Base-by-base conservation (phyloP, 2,888 invertebrate genomes). In the Epirrhoe tristata region DNA sequence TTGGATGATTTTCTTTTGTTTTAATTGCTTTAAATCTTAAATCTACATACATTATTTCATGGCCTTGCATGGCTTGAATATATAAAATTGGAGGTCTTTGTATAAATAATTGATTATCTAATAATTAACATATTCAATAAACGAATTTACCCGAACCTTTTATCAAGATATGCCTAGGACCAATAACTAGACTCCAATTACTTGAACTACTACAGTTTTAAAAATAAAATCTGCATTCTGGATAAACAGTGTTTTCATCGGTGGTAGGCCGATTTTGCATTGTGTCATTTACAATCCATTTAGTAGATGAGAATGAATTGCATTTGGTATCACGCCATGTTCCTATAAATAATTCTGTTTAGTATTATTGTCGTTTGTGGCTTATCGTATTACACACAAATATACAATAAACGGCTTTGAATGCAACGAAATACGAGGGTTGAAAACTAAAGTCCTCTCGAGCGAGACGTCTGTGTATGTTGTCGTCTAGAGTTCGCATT, bases 261-360 rank as follows among this genome's bases (percentile, higher is more conserved):
- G 57, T 56, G 61, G 57, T 56, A 51, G 54, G 55, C 58, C 58
- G 73, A 76, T 75, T 63, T 57, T 65, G 66, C 74, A 71, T 75
- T 79, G 75, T 79, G 78, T 74, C 75, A 73, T 80, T 81, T 81
- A 80, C 80, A 78, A 82, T 76, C 82, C 82, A 84, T 85, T 86
- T 81, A 82, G 81, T 80, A 82, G 78, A 80, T 80, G 72, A 73
- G 77, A 80, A 82, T 84, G 79, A 83, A 82, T 80, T 76, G 78
- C 74, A 71, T 70, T 74, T 72, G 70, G 72, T 78, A 77, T 81
- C 78, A 77, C 75, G 75, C 75, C 77, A 78, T 81, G 78, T 73
- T 77, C 77, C 76, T 77, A 76, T 79, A 82, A 81, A 83, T 80
- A 74, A 74, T 75, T 80, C 73, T 60, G 74, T 71, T 71, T 69